Evolutionary conservation across 1,140 invertebrate genomes (phyloP), one percentile per base, ranked within the genome.

Genomic region (Cydia fagiglandana): DNA sequence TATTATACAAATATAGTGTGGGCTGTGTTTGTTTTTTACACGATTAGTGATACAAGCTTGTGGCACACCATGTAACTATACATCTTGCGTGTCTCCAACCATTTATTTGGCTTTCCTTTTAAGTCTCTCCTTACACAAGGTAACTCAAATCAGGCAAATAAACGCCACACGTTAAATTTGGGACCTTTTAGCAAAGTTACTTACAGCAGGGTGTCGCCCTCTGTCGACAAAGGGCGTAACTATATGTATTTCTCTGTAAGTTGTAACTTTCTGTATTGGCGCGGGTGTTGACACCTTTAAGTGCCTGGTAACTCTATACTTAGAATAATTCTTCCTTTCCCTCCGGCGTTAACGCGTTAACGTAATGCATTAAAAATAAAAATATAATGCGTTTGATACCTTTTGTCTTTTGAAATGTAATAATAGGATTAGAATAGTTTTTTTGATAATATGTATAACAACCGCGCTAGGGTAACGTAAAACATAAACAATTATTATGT

Each of bases 251-350:
- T 70, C 24, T 13, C 30, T 12, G 15, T 34, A 34, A 34, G 41
- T 20, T 24, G n/a, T 30, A n/a, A 70, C 30, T 34, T 38, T 70
- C 7, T 34, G 66, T 28, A 28, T 17, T 24, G 9, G 56, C 50
- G n/a, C n/a, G 56, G 64, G 28, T 38, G 64, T 66, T 66, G 64
- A 34, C 30, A 66, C 64, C 64, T 13, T 38, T 66, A 66, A 66
- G 64, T 66, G 64, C 64, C 64, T 34, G 20, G 64, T 66, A 66
- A 66, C 64, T 66, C 30, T 30, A 66, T 66, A 66, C 64, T 66
- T 34, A 38, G 64, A 66, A 66, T 66, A 66, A 66, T 66, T 66
- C 12, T 38, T 66, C 28, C 3, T 66, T 53, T 30, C 64, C 13
- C 30, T 34, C 4, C 13, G 28, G 30, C 30, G n/a, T 38, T 66